Evolutionary conservation across 2,113 vertebrate species (phyloP).

Genomic region (Ahaetulla prasina): DNA sequence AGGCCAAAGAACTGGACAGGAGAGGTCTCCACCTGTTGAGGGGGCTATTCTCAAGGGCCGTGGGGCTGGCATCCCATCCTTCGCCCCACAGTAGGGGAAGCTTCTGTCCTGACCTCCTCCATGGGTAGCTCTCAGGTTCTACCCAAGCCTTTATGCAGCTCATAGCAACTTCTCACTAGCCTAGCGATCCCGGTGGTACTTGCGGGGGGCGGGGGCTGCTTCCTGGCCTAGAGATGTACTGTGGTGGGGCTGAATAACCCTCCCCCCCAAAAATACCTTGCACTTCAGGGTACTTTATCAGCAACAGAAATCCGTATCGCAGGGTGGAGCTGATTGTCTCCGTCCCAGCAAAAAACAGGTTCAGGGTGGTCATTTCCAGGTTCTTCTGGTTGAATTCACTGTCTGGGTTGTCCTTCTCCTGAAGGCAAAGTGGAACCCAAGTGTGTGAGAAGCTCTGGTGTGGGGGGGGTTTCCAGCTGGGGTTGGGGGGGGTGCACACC

Average conservation of each 20-base stretch:
- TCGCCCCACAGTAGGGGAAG: not conserved
- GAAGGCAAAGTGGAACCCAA: not conserved
- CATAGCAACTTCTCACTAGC: not conserved
- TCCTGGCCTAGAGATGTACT: not conserved
- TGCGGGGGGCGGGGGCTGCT: not conserved
- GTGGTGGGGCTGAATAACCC: not conserved
- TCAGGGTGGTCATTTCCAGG: slow-evolving; percentile 59
- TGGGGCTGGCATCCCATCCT: not conserved
- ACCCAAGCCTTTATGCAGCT: not conserved
- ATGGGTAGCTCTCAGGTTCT: not conserved
- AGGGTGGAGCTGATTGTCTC: slow-evolving; percentile 62
- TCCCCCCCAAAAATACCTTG: slow-evolving; percentile 37
- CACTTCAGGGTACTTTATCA: slow-evolving; percentile 60
- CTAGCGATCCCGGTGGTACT: rapidly evolving
- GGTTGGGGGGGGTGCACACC: not conserved
- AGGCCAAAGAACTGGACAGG: not conserved
- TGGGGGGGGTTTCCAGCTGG: not conserved
- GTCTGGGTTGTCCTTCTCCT: slow-evolving; percentile 56
- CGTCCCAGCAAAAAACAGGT: slow-evolving; percentile 65
- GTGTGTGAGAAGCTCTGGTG: not conserved
- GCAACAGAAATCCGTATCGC: slow-evolving; percentile 55
- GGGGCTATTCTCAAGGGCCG: not conserved
- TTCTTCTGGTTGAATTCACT: slow-evolving; percentile 62
- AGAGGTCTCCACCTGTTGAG: not conserved
- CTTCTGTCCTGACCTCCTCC: not conserved